phyloP scores from a whole-genome alignment of 1,140 invertebrate genomes.

The Heterodera carotae region DNA sequence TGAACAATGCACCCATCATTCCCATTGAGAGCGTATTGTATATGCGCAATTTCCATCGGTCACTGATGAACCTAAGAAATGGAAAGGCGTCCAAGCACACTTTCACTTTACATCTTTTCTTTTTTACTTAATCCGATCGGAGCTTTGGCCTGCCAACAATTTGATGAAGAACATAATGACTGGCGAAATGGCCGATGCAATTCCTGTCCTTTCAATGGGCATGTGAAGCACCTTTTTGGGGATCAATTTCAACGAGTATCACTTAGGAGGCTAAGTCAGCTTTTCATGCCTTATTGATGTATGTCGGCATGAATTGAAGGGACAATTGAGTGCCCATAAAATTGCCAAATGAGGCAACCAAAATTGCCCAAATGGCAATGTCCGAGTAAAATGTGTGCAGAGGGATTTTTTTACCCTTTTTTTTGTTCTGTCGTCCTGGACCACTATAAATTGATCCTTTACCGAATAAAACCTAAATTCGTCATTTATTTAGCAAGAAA shows the following conservation, averaged over 20 bases:
- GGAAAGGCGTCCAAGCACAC: neutral
- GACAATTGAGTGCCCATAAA: conserved; percentile 55
- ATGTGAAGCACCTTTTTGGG: conserved; percentile 46
- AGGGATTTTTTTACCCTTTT: conserved; percentile 49
- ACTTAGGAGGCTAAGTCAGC: neutral
- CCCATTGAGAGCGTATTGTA: conserved; percentile 55
- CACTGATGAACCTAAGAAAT: conserved; percentile 44
- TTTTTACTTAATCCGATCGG: conserved; percentile 45
- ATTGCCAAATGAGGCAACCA: conserved; percentile 53
- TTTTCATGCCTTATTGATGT: conserved; percentile 49
- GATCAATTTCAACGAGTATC: neutral
- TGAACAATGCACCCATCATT: conserved; percentile 57
- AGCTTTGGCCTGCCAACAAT: conserved; percentile 52
- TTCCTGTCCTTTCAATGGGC: conserved; percentile 56
- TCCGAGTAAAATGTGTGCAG: conserved; percentile 47
- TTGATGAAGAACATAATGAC: conserved; percentile 62
- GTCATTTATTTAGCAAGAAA: neutral
- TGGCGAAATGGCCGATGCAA: conserved; percentile 59
- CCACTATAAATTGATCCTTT: conserved; percentile 55
- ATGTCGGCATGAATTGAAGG: conserved; percentile 52
- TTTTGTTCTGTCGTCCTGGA: conserved; percentile 46
- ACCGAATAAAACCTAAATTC: conserved; percentile 42
- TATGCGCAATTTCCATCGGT: conserved; percentile 49
- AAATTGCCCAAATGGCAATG: conserved; percentile 51
- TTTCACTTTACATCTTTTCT: too few relatives aligned